Evolutionary conservation across 2,888 invertebrate species (phyloP), one percentile per base, ranked within the genome.

Genomic region (Drosophila emarginata): DNA sequence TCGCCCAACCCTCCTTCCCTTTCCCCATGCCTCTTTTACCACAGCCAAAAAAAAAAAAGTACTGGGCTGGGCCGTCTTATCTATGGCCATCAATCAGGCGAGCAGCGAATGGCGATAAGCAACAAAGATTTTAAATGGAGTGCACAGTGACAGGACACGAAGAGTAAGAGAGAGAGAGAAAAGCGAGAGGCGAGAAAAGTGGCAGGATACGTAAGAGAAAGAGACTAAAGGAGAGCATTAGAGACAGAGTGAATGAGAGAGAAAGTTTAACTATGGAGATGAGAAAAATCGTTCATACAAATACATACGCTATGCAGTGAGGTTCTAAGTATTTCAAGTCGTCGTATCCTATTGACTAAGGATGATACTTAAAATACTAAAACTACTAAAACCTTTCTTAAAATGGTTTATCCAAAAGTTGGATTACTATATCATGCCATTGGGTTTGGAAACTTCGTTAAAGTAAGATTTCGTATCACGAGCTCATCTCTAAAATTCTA

Each of bases 31-130:
- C 11, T 14, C 50, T 58, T 23, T 21, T 12, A 2, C 21, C n/a
- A 50, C 32, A 32, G 11, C 7, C 18, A 64, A 60, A 65, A 32
- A 37, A 64, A 60, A 65, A 32, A 37, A 64, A 60, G 62, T 67
- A 64, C 77, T 62, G 73, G 80, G 78, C 80, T 82, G 68, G 81
- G 83, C 86, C 61, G 72, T 67, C 91, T 91, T 91, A 91, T 91
- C 91, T 90, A 87, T 90, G 91, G 90, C 91, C 91, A 91, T 91
- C 91, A 91, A 91, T 91, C 91, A 91, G 91, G 88, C 89, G 88
- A 89, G 89, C 88, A 86, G 88, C 89, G 83, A 89, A 82, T 85
- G 79, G 83, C 90, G 91, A 91, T 91, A 91, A 91, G 89, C 90
- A 90, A 90, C 45, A 90, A 90, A 91, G 91, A 91, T 91, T 91